A percentile compares a stretch with the other conserved stretches of the same genome.
Conservation (phyloP, 2,797 vertebrate genomes). For the Gastrophryne carolinensis region DNA sequence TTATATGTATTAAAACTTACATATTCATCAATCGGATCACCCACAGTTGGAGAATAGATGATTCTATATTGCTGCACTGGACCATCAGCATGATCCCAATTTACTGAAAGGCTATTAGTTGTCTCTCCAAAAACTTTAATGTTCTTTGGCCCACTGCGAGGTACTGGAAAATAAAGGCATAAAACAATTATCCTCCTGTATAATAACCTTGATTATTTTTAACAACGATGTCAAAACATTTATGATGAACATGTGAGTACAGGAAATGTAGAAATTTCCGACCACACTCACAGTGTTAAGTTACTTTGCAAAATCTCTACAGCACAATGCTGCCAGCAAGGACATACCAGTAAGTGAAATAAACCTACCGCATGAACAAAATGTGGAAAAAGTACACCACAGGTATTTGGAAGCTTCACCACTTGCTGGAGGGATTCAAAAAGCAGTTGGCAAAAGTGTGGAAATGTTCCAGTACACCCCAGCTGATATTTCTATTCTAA, state of each 20-base stretch:
- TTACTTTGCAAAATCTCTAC: constrained; percentile 10
- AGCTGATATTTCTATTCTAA: not conserved
- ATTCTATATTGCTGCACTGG: constrained; percentile 90
- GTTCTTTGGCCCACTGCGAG: constrained; percentile 87
- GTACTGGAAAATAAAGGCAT: constrained; percentile 71
- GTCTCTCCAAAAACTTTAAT: constrained; percentile 88
- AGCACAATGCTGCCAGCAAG: constrained; percentile 32
- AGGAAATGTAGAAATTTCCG: constrained; percentile 37
- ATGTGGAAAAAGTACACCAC: constrained; percentile 49
- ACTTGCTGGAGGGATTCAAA: constrained; percentile 26
- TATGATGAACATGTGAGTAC: constrained; percentile 14
- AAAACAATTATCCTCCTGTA: constrained; percentile 8
- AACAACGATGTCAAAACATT: constrained; percentile 25
- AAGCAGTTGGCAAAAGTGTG: constrained; percentile 33
- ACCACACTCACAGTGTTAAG: constrained; percentile 30
- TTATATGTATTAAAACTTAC: too few relatives aligned
- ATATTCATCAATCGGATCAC: constrained; percentile 90
- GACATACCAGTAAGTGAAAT: constrained; percentile 41
- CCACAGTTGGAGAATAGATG: constrained; percentile 81
- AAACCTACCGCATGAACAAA: constrained; percentile 49
- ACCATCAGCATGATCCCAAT: constrained; percentile 95
- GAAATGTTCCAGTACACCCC: constrained; percentile 23
- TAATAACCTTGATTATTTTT: constrained; percentile 20
- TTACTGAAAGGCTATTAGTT: constrained; percentile 86
- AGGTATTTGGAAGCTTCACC: constrained; percentile 36